These are phyloP conservation scores for Squalus acanthias DNA, from an alignment of 2,797 vertebrate genomes.

Conservation along the genomic window DNA sequence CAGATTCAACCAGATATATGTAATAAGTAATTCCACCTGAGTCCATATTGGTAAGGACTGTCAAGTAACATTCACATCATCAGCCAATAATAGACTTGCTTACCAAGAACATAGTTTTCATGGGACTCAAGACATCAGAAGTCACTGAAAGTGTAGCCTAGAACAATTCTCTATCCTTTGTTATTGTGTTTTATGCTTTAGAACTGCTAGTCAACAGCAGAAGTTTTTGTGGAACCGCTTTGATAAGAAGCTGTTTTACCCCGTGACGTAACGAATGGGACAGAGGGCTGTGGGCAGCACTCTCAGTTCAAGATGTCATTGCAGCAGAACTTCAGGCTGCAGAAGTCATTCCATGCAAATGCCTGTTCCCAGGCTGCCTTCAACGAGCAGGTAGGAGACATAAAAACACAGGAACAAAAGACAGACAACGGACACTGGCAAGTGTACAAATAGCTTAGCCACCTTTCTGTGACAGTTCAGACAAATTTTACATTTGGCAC, in stretches of 20 bases:
- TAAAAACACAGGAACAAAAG: not conserved
- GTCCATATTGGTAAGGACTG: not conserved
- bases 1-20: not conserved
- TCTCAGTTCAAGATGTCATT: not conserved
- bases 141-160: not conserved
- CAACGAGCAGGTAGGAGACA: not conserved
- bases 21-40: not conserved
- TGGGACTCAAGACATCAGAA: not conserved
- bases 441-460: not conserved
- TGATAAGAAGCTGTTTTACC: not conserved
- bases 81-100: not conserved
- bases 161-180: not conserved
- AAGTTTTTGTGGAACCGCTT: not conserved
- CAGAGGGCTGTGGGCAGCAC: not conserved
- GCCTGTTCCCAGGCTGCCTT: not conserved
- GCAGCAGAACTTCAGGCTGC: not conserved
- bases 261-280: not conserved
- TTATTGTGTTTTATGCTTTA: not conserved
- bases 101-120: not conserved
- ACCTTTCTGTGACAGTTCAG: not conserved
- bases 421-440: not conserved
- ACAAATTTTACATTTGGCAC: not conserved
- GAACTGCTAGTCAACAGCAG: not conserved
- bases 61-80: not conserved
- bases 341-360: not conserved